Evolutionary conservation across 2,113 vertebrate genomes (phyloP), one percentile per base, ranked within the genome.

Genomic region (Dasypus novemcinctus): DNA sequence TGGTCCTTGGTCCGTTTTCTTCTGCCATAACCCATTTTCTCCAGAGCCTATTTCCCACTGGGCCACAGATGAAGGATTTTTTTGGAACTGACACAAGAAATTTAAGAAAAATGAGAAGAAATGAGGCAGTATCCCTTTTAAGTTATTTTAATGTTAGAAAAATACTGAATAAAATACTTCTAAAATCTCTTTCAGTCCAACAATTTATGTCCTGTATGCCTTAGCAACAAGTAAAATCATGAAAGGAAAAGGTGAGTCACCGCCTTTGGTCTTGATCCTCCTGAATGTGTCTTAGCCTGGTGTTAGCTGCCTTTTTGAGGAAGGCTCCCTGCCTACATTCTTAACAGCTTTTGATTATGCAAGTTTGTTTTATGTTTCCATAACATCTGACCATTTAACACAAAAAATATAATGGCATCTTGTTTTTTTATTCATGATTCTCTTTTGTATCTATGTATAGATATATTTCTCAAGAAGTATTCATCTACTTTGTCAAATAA

Each of bases 341-440:
- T 83, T 83, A 46, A 68, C 36, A 3, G 0, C 21, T 59, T 87
- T 17, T 74, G 57, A 66, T 72, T 72, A 83, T n/a, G 14, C 17
- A 76, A 72, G 2, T 54, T 61, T 59, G 14, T 54, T 72, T 86
- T 71, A 20, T 46, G 43, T 59, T 93, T 87, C 13, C 12, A 11
- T 69, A 90, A 49, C 25, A 11, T 49, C 38, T 69, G 8, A 88
- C 23, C n/a, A 43, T 74, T 94, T 80, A 80, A 59, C 87, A 29
- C 76, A 36, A 82, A 83, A 80, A 1, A 5, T 76, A 63, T 21
- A 85, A 82, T 20, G 1, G 12, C 2, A 52, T 83, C 36, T 59
- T 92, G 76, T 75, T 95, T 90, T 90, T 15, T 81, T 69, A 46
- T 92, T 83, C 12, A 33, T 12, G 5, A 25, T 94, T 87, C n/a